Percentiles rank a stretch among this genome's conserved stretches.
phyloP scores from a whole-genome alignment of 2,113 vertebrate species.

The Pionites leucogaster region DNA sequence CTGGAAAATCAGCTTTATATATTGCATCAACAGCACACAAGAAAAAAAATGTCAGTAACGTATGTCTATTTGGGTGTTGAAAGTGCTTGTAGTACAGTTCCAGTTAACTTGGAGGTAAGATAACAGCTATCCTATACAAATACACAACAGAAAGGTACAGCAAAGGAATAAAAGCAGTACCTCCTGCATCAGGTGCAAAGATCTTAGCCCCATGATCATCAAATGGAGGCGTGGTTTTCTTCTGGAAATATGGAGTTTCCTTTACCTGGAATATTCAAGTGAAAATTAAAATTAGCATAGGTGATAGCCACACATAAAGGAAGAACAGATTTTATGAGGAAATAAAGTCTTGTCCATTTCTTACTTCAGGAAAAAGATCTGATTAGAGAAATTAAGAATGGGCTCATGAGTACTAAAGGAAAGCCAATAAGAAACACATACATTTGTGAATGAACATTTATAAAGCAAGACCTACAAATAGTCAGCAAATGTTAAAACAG shows the following conservation, averaged over 20 bases:
- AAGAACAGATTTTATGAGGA: not conserved
- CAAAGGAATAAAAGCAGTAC: slow-evolving; percentile 40
- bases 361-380: not conserved
- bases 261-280: slow-evolving; percentile 77
- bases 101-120: not conserved
- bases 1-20: not conserved
- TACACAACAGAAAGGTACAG: not conserved
- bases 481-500: not conserved
- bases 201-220: slow-evolving; percentile 85
- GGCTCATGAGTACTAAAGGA: not conserved
- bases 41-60: not conserved
- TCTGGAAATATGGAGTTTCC: slow-evolving; percentile 94
- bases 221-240: slow-evolving; percentile 86
- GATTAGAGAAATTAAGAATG: not conserved
- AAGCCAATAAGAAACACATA: not conserved
- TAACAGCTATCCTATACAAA: not conserved
- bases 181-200: slow-evolving; percentile 84
- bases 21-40: not conserved
- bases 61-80: not conserved
- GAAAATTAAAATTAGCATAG: not conserved
- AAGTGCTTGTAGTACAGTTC: not conserved
- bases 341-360: not conserved
- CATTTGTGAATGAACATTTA: not conserved
- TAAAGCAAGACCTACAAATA: not conserved
- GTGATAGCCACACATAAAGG: not conserved